phyloP scores from a whole-genome alignment of 1,140 invertebrate genomes.

The Goniozus legneri region DNA sequence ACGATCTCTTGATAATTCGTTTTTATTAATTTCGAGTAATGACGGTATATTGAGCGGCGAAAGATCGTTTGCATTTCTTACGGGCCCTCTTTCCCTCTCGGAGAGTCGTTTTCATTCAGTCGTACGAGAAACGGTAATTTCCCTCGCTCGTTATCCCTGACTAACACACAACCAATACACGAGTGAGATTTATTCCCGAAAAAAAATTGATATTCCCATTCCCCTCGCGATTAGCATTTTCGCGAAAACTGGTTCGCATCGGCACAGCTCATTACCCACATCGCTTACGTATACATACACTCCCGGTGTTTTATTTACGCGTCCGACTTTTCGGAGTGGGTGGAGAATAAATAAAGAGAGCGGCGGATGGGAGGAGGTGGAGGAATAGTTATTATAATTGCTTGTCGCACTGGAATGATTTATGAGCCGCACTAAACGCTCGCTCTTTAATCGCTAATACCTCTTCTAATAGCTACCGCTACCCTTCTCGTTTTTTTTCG shows the following conservation, averaged over 20 bases:
- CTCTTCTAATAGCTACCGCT: conserved; percentile 31
- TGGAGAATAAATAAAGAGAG: background rate
- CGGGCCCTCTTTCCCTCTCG: background rate
- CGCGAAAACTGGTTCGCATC: conserved; percentile 27
- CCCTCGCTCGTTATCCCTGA: background rate
- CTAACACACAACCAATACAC: background rate
- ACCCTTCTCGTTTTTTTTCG: background rate
- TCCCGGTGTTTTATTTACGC: conserved; percentile 43
- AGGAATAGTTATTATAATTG: conserved; percentile 48
- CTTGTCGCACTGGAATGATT: conserved; percentile 46
- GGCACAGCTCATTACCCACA: conserved; percentile 28
- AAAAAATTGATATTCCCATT: too few species aligned
- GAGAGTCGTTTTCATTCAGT: background rate
- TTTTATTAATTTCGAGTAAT: too few species aligned
- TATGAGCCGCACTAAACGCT: conserved; percentile 37
- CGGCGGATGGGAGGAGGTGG: conserved; percentile 1
- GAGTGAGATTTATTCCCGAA: background rate
- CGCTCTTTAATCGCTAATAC: conserved; percentile 42
- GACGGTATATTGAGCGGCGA: conserved; percentile 4
- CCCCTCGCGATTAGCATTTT: conserved; percentile 19
- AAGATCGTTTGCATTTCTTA: conserved; percentile 5
- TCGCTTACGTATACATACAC: conserved; percentile 37
- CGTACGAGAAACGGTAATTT: background rate
- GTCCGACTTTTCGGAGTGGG: conserved; percentile 28
- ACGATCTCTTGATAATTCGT: too few species aligned